Conservation (phyloP, 2,888 invertebrate genomes). For the Parochlus steinenii region DNA sequence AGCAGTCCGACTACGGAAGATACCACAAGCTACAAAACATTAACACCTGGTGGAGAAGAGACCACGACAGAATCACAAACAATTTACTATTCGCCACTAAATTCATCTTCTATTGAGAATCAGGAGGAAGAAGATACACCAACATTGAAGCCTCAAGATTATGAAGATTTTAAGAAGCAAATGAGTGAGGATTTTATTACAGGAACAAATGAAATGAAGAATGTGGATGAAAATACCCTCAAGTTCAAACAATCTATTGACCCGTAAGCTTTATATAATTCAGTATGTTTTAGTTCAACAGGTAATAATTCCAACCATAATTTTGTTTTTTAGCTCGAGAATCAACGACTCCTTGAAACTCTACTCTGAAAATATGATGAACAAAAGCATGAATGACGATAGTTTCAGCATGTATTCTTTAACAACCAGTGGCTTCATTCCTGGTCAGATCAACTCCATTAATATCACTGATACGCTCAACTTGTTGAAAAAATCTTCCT, state of each 20-base stretch:
- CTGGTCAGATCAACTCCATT: slow-evolving; percentile 10
- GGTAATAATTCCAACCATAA: too few relatives aligned
- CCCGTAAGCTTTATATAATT: too few relatives aligned
- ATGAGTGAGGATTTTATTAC: slow-evolving; percentile 29
- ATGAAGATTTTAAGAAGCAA: slow-evolving; percentile 29
- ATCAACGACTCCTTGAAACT: slow-evolving; percentile 32
- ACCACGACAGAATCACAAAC: slow-evolving; percentile 8
- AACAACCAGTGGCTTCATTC: slow-evolving; percentile 8
- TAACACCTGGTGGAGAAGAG: slow-evolving; percentile 6
- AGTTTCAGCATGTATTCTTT: slow-evolving; percentile 8
- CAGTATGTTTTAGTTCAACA: too few relatives aligned
- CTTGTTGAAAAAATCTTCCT: slow-evolving; percentile 5
- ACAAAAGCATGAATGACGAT: slow-evolving; percentile 30
- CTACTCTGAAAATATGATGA: slow-evolving; percentile 30
- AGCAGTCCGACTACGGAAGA: slow-evolving; percentile 4
- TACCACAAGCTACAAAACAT: slow-evolving; percentile 5
- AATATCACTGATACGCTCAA: slow-evolving; percentile 10
- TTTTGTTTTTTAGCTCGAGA: too few relatives aligned
- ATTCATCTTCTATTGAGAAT: slow-evolving; percentile 22
- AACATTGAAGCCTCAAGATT: slow-evolving; percentile 31
- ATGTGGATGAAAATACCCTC: slow-evolving; percentile 26
- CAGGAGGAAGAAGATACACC: slow-evolving; percentile 18
- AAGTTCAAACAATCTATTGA: slow-evolving; percentile 33
- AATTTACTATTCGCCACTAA: slow-evolving; percentile 8
- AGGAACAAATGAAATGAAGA: slow-evolving; percentile 26